phyloP scores from a whole-genome alignment of 2,797 vertebrate genomes.

The Selene dorsalis region DNA sequence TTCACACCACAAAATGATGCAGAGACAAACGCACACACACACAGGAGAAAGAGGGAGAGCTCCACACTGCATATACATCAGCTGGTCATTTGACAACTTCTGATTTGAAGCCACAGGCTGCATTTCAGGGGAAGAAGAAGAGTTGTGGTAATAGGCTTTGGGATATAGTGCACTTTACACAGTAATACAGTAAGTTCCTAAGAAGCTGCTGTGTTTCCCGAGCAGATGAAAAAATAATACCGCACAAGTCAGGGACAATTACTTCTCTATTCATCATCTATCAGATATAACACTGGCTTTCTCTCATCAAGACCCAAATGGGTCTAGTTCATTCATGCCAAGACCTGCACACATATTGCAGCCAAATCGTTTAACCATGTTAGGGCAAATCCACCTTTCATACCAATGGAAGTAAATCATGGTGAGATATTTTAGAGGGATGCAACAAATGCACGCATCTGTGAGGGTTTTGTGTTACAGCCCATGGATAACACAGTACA shows the following conservation, averaged over 20 bases:
- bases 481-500: background rate
- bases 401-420: conserved; percentile 4
- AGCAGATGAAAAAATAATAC: background rate
- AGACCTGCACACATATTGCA: conserved; percentile 1
- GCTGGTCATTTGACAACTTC: conserved; percentile 20
- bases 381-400: conserved; percentile 2
- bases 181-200: conserved; percentile 2
- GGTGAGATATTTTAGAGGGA: background rate
- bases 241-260: background rate
- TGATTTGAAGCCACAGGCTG: conserved; percentile 19
- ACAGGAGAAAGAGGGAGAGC: conserved; percentile 2
- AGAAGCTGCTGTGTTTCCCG: background rate
- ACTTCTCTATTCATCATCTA: background rate
- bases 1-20: conserved; percentile 63
- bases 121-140: conserved; percentile 4
- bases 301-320: background rate
- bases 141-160: conserved; percentile 15
- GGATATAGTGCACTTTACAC: background rate
- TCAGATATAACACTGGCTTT: background rate
- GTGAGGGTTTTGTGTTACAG: background rate
- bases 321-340: conserved; percentile 11
- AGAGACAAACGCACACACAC: conserved; percentile 25
- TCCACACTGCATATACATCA: conserved; percentile 22
- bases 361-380: background rate
- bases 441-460: background rate